Evolutionary conservation across 2,888 invertebrate genomes (phyloP).

Genomic region (Pseudanteris insignis): DNA sequence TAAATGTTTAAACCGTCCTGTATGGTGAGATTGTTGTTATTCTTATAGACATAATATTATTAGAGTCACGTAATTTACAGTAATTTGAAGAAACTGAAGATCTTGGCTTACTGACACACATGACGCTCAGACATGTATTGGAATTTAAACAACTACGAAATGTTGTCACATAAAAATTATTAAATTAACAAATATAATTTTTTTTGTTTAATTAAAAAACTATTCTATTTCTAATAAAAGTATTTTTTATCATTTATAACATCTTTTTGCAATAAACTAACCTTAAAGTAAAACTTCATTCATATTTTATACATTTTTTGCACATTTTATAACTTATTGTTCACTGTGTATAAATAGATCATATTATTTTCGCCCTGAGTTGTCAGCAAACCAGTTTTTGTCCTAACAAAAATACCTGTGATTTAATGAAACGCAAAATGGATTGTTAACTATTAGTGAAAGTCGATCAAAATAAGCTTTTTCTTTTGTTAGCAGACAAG

Average conservation of each 20-base stretch:
- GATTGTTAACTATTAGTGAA: constrained; percentile 21
- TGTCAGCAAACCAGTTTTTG: constrained; percentile 12
- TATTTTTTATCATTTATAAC: too few species aligned
- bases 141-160: too few species aligned
- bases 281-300: too few species aligned
- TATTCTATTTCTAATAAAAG: too few species aligned
- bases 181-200: too few species aligned
- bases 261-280: too few species aligned
- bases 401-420: constrained; percentile 5
- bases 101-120: constrained; percentile 10
- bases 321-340: neutral
- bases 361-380: neutral
- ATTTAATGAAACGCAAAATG: constrained; percentile 23
- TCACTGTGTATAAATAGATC: neutral
- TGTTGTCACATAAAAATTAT: too few species aligned
- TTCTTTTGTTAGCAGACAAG: constrained; percentile 47
- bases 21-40: constrained; percentile 25
- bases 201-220: too few species aligned
- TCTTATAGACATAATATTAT: constrained; percentile 31
- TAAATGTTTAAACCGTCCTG: constrained; percentile 20
- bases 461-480: constrained; percentile 16
- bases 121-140: too few species aligned
- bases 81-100: constrained; percentile 17
- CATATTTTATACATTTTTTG: too few species aligned
- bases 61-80: constrained; percentile 29